phyloP scores from a whole-genome alignment of 2,888 invertebrate genomes.

The Euproctis similis region DNA sequence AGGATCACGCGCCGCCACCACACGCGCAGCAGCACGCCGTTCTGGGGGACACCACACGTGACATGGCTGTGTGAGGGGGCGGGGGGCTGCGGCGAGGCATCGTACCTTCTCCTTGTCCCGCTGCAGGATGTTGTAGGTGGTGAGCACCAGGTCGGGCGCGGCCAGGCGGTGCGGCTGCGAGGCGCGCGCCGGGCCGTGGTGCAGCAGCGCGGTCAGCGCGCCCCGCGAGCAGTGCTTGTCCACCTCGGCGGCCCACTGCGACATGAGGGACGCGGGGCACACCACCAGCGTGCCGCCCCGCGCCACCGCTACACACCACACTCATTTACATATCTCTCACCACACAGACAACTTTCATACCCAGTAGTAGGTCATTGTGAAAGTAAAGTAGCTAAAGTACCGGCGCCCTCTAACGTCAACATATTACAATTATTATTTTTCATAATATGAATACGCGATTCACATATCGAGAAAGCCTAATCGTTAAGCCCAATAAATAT shows the following conservation, averaged over 20 bases:
- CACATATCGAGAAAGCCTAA: no score
- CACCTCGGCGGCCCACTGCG: slow-evolving; percentile 93
- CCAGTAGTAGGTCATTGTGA: background rate
- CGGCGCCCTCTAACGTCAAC: no score
- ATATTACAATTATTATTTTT: no score
- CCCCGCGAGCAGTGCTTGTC: slow-evolving; percentile 76
- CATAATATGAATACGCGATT: no score
- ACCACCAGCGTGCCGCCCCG: slow-evolving; percentile 89
- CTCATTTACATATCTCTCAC: background rate
- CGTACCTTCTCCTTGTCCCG: slow-evolving; percentile 76
- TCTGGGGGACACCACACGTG: slow-evolving; percentile 42
- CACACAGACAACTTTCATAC: no score
- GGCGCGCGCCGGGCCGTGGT: slow-evolving; percentile 89
- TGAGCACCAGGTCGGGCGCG: slow-evolving; percentile 87
- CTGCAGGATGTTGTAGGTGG: slow-evolving; percentile 87
- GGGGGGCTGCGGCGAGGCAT: no score
- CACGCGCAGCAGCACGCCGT: slow-evolving; percentile 79
- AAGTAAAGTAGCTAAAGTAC: no score
- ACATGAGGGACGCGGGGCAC: slow-evolving; percentile 92
- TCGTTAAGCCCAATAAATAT: no score
- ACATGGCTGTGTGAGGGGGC: no score
- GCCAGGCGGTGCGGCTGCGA: slow-evolving; percentile 78
- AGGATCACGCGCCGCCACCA: slow-evolving; percentile 91
- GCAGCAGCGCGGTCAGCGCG: slow-evolving; percentile 78
- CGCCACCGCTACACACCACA: slow-evolving; percentile 55